These are phyloP conservation scores for Lacerta bilineata DNA, from an alignment of 2,797 vertebrate genomes.

Conservation along the genomic window DNA sequence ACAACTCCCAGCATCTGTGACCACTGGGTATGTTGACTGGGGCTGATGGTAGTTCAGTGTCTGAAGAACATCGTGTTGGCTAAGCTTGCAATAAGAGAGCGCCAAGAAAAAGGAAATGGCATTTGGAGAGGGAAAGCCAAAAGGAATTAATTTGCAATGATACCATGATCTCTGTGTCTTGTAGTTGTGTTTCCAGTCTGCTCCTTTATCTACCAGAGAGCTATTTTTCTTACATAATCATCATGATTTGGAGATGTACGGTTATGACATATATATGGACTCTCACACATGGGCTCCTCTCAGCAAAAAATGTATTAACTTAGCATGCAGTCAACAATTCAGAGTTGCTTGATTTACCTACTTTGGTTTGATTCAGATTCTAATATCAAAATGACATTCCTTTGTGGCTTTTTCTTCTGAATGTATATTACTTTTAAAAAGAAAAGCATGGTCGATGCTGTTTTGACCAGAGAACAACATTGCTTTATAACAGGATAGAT, in stretches of 20 bases:
- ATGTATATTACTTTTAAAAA: conserved; percentile 23
- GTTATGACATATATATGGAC: not conserved
- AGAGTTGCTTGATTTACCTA: conserved; percentile 64
- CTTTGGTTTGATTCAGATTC: conserved; percentile 64
- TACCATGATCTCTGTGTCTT: not conserved
- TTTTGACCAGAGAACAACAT: conserved; percentile 76
- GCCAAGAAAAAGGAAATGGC: not conserved
- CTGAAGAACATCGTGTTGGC: too few relatives aligned
- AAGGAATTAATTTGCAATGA: not conserved
- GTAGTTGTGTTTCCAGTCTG: not conserved
- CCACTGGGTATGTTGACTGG: too few relatives aligned
- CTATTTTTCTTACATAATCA: conserved; percentile 18
- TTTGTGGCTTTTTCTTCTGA: conserved; percentile 37
- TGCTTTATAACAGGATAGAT: conserved; percentile 73
- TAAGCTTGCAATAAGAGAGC: not conserved
- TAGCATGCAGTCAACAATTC: conserved; percentile 57
- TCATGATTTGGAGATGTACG: conserved; percentile 20
- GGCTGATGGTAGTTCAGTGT: too few relatives aligned
- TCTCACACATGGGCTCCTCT: conserved; percentile 42
- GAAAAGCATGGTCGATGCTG: conserved; percentile 69
- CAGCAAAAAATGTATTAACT: conserved; percentile 55
- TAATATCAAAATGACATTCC: conserved; percentile 70
- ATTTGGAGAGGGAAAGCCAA: not conserved
- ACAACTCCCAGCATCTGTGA: too few relatives aligned
- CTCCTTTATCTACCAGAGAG: not conserved